phyloP scores from a whole-genome alignment of 2,888 invertebrate species.

The Leptinotarsa peninsularis region DNA sequence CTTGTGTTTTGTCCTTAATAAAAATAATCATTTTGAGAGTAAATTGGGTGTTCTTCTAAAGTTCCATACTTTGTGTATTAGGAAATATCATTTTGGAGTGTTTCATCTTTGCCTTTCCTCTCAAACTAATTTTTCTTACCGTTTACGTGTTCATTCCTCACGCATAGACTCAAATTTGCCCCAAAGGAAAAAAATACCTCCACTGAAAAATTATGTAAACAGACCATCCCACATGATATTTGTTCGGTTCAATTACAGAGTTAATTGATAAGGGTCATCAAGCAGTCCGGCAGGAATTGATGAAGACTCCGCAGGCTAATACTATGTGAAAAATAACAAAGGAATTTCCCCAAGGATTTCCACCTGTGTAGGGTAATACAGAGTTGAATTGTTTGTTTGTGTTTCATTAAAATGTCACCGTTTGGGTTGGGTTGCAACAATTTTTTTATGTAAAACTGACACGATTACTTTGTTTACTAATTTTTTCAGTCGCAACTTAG shows the following conservation, averaged over 20 bases:
- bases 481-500: neutral
- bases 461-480: neutral
- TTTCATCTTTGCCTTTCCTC: too few relatives aligned
- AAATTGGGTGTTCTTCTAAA: too few relatives aligned
- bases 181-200: neutral
- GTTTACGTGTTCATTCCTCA: too few relatives aligned
- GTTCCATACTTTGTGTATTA: too few relatives aligned
- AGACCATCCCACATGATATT: neutral
- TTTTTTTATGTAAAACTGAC: too few relatives aligned
- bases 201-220: neutral
- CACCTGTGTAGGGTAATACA: neutral
- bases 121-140: too few relatives aligned
- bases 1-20: too few relatives aligned
- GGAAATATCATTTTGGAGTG: too few relatives aligned
- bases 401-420: neutral
- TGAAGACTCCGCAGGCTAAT: neutral
- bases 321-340: neutral
- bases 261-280: neutral
- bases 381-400: neutral
- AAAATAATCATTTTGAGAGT: too few relatives aligned
- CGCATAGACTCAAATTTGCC: too few relatives aligned
- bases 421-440: neutral
- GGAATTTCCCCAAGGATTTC: neutral
- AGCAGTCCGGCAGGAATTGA: neutral
- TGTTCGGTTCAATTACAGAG: neutral